Evolutionary conservation across 1,140 invertebrate genomes (phyloP).

Genomic region (Halesus radiatus): DNA sequence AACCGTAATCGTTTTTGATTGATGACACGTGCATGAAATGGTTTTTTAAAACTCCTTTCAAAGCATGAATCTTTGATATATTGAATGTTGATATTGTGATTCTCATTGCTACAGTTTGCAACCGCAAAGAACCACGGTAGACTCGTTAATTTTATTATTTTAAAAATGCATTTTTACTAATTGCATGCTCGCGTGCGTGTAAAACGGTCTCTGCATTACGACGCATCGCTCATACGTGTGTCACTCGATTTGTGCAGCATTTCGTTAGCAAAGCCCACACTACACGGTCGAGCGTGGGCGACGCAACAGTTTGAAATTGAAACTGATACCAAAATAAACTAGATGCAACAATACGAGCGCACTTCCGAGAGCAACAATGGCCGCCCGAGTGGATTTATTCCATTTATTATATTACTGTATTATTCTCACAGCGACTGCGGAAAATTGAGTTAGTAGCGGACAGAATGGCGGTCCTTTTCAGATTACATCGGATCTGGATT

Average conservation of each 20-base stretch:
- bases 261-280: constrained; percentile 22
- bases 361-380: constrained; percentile 21
- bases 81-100: too few species aligned
- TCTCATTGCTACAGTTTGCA: too few species aligned
- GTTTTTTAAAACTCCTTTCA: too few species aligned
- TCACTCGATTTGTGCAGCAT: constrained; percentile 16
- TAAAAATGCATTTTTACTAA: background rate
- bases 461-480: constrained; percentile 14
- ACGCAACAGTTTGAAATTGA: constrained; percentile 17
- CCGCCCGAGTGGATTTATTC: constrained; percentile 6
- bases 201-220: constrained; percentile 17
- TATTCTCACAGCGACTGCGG: background rate
- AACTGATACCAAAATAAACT: constrained; percentile 33
- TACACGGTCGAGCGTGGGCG: constrained; percentile 20
- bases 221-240: constrained; percentile 17
- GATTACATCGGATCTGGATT: background rate
- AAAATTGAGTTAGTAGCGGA: constrained; percentile 30
- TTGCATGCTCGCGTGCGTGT: constrained; percentile 22
- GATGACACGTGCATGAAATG: too few species aligned
- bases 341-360: constrained; percentile 2
- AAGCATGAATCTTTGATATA: too few species aligned
- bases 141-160: too few species aligned
- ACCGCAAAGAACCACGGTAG: too few species aligned
- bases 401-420: too few species aligned
- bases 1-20: too few species aligned